These are phyloP conservation scores for Clarias pachynema DNA, from an alignment of 2,797 vertebrate species.

Conservation along the genomic window DNA sequence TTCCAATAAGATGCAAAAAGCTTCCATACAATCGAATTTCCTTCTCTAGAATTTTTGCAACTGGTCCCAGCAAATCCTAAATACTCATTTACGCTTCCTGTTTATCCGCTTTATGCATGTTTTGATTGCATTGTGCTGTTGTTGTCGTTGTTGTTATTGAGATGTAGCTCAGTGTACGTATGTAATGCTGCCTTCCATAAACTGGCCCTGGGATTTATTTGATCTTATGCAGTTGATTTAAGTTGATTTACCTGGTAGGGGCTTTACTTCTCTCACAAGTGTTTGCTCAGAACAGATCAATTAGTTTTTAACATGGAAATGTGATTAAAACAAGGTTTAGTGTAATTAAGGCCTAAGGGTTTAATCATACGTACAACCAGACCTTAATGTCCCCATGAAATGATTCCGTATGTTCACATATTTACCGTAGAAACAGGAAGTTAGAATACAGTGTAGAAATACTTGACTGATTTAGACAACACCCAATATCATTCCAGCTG, in stretches of 20 bases:
- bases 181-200: not conserved
- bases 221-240: not conserved
- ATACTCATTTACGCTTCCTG: not conserved
- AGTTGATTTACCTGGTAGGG: not conserved
- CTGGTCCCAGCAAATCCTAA: not conserved
- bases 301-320: conserved; percentile 14
- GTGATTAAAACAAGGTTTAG: conserved; percentile 7
- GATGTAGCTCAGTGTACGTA: not conserved
- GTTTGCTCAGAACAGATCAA: not conserved
- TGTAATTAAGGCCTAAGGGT: not conserved
- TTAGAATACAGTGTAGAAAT: not conserved
- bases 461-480: not conserved
- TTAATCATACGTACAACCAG: not conserved
- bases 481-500: not conserved
- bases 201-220: not conserved
- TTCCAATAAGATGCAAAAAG: not conserved
- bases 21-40: not conserved
- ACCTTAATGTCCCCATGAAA: not conserved
- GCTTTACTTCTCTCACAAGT: not conserved
- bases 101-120: not conserved
- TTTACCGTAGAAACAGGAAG: not conserved
- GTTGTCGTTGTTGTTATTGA: not conserved
- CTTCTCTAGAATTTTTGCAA: not conserved
- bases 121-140: not conserved
- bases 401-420: not conserved